phyloP scores from a whole-genome alignment of 2,888 invertebrate genomes.

The Idaea straminata region DNA sequence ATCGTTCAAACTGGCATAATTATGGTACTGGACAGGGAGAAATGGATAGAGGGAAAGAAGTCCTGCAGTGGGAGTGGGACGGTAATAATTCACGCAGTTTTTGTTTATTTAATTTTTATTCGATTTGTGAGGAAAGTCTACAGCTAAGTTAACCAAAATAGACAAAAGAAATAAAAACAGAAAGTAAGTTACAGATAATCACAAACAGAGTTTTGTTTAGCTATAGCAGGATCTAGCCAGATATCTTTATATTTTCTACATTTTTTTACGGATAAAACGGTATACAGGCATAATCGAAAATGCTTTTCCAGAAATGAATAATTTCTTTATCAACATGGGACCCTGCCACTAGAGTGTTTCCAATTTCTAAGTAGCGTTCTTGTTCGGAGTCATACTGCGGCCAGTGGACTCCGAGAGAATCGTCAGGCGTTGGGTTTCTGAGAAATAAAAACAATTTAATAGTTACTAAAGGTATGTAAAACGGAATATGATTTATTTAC shows the following conservation, averaged over 20 bases:
- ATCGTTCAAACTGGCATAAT: too few relatives aligned
- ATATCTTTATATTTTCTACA: not conserved
- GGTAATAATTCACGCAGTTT: too few relatives aligned
- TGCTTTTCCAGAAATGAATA: conserved; percentile 43
- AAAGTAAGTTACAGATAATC: too few relatives aligned
- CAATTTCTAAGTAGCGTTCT: conserved; percentile 8
- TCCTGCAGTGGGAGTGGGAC: too few relatives aligned
- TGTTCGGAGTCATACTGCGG: not conserved
- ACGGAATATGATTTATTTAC: too few relatives aligned
- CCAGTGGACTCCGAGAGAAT: not conserved
- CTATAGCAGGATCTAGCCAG: not conserved
- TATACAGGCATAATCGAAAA: conserved; percentile 34
- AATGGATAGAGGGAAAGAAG: too few relatives aligned
- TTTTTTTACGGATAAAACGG: not conserved
- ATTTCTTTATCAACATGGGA: conserved; percentile 27
- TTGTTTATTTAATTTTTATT: too few relatives aligned
- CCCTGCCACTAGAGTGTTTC: conserved; percentile 2
- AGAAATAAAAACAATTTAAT: not conserved
- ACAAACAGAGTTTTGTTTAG: too few relatives aligned
- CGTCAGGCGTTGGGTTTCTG: conserved; percentile 3
- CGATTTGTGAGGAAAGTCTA: too few relatives aligned
- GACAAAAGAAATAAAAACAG: too few relatives aligned
- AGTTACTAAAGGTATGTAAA: not conserved
- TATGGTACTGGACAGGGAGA: too few relatives aligned
- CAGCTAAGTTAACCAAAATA: too few relatives aligned